Evolutionary conservation across 2,797 vertebrate species (phyloP).

Genomic region (Chelidonichthys spinosus): DNA sequence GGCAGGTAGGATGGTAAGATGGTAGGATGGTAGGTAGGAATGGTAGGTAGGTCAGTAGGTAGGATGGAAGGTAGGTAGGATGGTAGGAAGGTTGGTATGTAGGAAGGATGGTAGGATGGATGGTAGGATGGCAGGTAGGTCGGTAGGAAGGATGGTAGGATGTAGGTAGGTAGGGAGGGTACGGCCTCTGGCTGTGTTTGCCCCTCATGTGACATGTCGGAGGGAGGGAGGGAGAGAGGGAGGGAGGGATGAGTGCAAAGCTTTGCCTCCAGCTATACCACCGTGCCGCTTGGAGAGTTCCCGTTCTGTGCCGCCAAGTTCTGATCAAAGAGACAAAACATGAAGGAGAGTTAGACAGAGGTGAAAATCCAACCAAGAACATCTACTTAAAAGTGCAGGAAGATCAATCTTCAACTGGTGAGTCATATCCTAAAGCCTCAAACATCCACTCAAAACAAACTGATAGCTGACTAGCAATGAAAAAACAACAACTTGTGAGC

Average conservation of each 20-base stretch:
- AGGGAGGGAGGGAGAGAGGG: slow-evolving; percentile 7
- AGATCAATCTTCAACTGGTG: slow-evolving; percentile 1
- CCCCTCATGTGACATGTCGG: slow-evolving; percentile 23
- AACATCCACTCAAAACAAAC: not conserved
- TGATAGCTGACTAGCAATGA: not conserved
- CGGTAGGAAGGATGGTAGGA: no score
- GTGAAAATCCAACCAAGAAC: not conserved
- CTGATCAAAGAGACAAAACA: slow-evolving; percentile 62
- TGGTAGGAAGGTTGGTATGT: no score
- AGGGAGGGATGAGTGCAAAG: slow-evolving; percentile 60
- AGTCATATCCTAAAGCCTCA: not conserved
- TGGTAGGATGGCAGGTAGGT: not conserved
- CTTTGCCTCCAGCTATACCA: slow-evolving; percentile 86
- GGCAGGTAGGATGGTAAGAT: no score
- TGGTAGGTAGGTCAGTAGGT: no score
- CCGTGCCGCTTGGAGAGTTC: slow-evolving; percentile 91
- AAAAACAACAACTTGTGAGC: not conserved
- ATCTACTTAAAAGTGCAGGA: not conserved
- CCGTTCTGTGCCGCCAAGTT: slow-evolving; percentile 89
- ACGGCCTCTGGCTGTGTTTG: slow-evolving; percentile 37
- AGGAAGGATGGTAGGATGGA: no score
- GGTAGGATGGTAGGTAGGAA: no score
- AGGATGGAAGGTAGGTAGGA: no score
- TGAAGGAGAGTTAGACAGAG: slow-evolving; percentile 22
- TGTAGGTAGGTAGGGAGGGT: slow-evolving; percentile 8